Conservation (phyloP, 92 coral and sea anemone species). For the Montipora capitata region DNA sequence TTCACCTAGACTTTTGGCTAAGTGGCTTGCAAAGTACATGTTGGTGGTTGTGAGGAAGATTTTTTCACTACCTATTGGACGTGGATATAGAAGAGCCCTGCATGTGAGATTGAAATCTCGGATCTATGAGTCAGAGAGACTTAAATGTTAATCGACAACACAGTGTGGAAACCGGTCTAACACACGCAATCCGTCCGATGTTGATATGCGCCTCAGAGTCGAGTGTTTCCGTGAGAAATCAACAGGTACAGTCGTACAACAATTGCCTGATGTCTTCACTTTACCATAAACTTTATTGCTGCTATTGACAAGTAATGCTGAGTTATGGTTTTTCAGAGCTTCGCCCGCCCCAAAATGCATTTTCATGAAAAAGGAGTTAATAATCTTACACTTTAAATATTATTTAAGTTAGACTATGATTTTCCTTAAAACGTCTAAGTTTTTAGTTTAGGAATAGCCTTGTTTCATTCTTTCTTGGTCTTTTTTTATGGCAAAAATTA, state of each 20-base stretch:
- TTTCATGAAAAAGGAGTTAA: too few species aligned
- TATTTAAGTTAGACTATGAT: too few species aligned
- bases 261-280: neutral
- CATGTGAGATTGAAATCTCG: slow-evolving; percentile 33
- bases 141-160: slow-evolving; percentile 77
- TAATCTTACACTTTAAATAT: too few species aligned
- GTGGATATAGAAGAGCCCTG: slow-evolving; percentile 21
- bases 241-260: slow-evolving; percentile 25
- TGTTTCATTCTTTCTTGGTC: too few species aligned
- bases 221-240: slow-evolving; percentile 65
- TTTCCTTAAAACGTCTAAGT: too few species aligned
- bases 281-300: neutral
- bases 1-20: neutral
- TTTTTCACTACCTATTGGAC: slow-evolving; percentile 25
- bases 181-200: slow-evolving; percentile 86
- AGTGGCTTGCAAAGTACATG: slow-evolving; percentile 35
- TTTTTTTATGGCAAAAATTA: too few species aligned
- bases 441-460: too few species aligned
- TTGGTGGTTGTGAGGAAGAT: slow-evolving; percentile 21
- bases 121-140: slow-evolving; percentile 89
- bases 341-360: too few species aligned
- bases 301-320: neutral
- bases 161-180: slow-evolving; percentile 89
- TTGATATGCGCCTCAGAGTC: slow-evolving; percentile 80
- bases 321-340: too few species aligned